These are phyloP conservation scores for Sitta carolinensis DNA, from an alignment of 2,797 vertebrate genomes.

Conservation along the genomic window DNA sequence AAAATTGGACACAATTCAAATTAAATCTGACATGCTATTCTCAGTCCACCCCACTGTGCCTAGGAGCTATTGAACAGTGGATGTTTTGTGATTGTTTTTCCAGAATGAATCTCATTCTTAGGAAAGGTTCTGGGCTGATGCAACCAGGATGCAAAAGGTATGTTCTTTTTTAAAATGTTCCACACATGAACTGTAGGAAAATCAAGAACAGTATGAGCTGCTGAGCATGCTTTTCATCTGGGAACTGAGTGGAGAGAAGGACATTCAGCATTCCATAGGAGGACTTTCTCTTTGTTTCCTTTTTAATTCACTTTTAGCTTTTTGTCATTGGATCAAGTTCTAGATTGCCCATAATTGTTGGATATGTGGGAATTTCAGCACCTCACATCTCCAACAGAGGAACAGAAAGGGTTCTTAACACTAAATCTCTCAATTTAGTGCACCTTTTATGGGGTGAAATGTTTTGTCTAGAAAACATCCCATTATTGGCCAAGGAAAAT, in stretches of 20 bases:
- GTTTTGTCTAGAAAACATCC: neutral
- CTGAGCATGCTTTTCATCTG: neutral
- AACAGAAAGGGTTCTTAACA: neutral
- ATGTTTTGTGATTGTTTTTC: neutral
- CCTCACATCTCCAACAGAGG: neutral
- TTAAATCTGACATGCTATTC: neutral
- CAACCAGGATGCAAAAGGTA: neutral
- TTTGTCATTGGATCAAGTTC: neutral
- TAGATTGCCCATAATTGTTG: neutral
- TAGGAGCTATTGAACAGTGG: neutral
- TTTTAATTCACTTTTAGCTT: neutral
- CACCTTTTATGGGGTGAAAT: neutral
- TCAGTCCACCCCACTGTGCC: neutral
- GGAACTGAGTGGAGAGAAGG: neutral
- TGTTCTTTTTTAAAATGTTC: neutral
- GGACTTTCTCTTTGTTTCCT: neutral
- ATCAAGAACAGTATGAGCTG: neutral
- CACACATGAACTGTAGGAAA: neutral
- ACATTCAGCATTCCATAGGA: neutral
- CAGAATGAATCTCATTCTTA: neutral
- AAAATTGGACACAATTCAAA: neutral
- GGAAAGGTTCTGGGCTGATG: neutral
- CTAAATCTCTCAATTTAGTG: neutral
- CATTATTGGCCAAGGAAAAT: neutral
- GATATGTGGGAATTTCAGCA: neutral